A percentile compares a stretch with the other conserved stretches of the same genome.
These are phyloP conservation scores for Platycercus adscitus DNA, from an alignment of 2,113 vertebrate genomes.

Conservation along the genomic window DNA sequence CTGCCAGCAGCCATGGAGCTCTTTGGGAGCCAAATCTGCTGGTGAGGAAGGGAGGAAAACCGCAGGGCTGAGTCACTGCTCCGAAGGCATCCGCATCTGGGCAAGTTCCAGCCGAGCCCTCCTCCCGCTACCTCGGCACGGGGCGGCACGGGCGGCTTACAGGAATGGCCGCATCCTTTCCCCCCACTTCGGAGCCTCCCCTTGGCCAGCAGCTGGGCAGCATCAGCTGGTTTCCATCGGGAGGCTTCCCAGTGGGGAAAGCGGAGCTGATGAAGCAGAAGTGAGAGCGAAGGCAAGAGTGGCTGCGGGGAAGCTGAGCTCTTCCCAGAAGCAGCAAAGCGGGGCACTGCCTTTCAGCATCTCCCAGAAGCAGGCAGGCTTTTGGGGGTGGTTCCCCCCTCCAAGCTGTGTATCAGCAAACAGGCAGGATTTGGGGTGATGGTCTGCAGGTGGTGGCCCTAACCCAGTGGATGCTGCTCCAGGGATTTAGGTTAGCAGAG, in stretches of 20 bases:
- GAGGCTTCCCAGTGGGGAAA: background rate
- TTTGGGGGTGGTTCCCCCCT: background rate
- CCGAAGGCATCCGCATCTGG: background rate
- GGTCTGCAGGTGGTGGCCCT: background rate
- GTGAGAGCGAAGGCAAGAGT: background rate
- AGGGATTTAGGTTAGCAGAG: background rate
- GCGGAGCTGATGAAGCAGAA: background rate
- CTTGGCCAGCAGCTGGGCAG: background rate
- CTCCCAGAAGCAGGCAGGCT: background rate
- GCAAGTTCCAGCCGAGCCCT: background rate
- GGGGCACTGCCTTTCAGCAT: background rate
- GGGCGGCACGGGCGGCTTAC: background rate
- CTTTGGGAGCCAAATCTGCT: background rate
- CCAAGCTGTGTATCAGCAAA: background rate
- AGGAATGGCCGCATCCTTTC: background rate
- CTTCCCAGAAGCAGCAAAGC: background rate
- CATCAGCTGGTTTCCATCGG: background rate
- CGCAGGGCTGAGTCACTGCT: constrained; percentile 36
- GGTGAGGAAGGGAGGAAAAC: constrained; percentile 43
- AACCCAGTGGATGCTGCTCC: background rate
- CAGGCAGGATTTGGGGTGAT: background rate
- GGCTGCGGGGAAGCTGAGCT: background rate
- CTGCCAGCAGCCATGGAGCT: background rate
- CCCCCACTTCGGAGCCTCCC: background rate
- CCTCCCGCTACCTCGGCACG: background rate